Conservation (phyloP, 2,797 vertebrate species). For the Gadopsis marmoratus region DNA sequence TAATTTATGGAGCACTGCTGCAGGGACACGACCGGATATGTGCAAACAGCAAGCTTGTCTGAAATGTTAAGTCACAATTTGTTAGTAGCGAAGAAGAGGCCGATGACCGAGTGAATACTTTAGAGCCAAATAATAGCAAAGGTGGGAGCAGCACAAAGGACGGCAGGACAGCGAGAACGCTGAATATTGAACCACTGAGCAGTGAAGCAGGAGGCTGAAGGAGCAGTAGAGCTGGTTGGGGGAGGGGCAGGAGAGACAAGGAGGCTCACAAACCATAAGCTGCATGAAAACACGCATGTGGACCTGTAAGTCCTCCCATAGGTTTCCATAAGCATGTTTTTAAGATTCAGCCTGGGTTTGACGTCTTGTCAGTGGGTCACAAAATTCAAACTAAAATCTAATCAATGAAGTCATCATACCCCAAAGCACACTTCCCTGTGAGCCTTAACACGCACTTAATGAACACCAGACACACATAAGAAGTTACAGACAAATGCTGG, state of each 20-base stretch:
- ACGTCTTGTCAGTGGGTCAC: not conserved
- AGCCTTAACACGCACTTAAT: not conserved
- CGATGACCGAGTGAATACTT: slow-evolving; percentile 22
- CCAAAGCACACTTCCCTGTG: not conserved
- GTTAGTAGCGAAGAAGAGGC: not conserved
- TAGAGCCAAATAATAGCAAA: slow-evolving; percentile 23
- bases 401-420: too few relatives aligned
- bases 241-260: slow-evolving; percentile 19
- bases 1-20: not conserved
- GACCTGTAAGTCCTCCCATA: not conserved
- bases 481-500: not conserved
- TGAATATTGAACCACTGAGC: slow-evolving; percentile 20
- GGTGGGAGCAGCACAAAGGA: slow-evolving; percentile 40
- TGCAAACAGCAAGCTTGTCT: slow-evolving; percentile 6
- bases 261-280: slow-evolving; percentile 32
- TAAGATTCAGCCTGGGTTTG: not conserved
- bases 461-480: not conserved
- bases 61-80: slow-evolving; percentile 11
- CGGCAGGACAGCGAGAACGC: not conserved
- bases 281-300: slow-evolving; percentile 9
- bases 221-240: slow-evolving; percentile 31
- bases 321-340: not conserved
- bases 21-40: not conserved
- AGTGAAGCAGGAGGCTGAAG: slow-evolving; percentile 32
- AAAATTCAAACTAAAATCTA: too few relatives aligned